These are phyloP conservation scores for Mellilla xanthometata DNA, from an alignment of 2,888 invertebrate species.

Conservation along the genomic window DNA sequence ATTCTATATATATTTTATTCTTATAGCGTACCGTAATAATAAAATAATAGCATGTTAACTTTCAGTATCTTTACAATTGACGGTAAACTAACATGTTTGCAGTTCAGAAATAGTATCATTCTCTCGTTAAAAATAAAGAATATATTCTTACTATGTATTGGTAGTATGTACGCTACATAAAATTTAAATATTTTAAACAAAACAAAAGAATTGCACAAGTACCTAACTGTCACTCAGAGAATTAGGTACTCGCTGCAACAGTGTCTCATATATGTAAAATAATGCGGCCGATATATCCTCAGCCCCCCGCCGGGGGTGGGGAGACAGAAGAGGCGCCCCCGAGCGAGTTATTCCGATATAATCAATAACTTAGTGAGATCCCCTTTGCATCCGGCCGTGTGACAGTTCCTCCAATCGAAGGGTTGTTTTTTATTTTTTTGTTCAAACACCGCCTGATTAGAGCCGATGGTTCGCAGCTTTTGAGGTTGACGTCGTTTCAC, in stretches of 20 bases:
- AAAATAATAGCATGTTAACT: too few relatives aligned
- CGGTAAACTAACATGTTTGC: too few relatives aligned
- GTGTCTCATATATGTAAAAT: conserved; percentile 81
- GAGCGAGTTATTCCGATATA: conserved; percentile 82
- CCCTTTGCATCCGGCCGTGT: conserved; percentile 81
- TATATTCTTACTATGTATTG: too few relatives aligned
- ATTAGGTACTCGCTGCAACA: conserved; percentile 69
- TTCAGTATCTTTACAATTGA: too few relatives aligned
- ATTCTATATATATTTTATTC: too few relatives aligned
- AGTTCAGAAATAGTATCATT: too few relatives aligned
- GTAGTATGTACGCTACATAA: too few relatives aligned
- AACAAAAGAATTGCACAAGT: too few relatives aligned
- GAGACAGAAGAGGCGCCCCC: conserved; percentile 53
- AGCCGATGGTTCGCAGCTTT: conserved; percentile 61
- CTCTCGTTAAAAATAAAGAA: too few relatives aligned
- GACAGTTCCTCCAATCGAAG: conserved; percentile 76
- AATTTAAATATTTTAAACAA: too few relatives aligned
- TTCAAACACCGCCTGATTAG: conserved; percentile 80
- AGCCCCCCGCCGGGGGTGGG: conserved; percentile 57
- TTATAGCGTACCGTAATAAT: too few relatives aligned
- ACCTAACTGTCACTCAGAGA: conserved; percentile 45
- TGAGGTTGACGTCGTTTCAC: conserved; percentile 69
- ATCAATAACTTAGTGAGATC: conserved; percentile 83
- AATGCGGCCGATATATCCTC: conserved; percentile 78
- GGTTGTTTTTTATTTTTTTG: conserved; percentile 66